These are phyloP conservation scores for Poecile montanus DNA, from an alignment of 2,797 vertebrate genomes.

Conservation along the genomic window DNA sequence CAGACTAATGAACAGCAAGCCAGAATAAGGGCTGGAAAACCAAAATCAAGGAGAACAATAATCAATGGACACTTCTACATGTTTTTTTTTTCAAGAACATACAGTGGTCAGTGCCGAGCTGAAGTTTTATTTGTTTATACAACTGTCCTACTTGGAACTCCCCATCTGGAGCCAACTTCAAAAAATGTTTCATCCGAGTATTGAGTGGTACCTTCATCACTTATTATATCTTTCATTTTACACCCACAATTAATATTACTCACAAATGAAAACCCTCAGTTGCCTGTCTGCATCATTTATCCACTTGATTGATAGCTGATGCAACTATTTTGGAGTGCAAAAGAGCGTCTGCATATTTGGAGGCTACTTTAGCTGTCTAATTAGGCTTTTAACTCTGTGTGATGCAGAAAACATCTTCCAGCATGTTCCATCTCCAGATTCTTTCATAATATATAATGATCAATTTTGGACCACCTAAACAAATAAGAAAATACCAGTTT, in stretches of 20 bases:
- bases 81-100: neutral
- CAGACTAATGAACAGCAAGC: neutral
- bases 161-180: neutral
- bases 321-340: neutral
- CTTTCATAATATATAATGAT: neutral
- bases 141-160: neutral
- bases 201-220: conserved; percentile 42
- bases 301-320: conserved; percentile 40
- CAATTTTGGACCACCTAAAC: neutral
- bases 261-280: conserved; percentile 24
- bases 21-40: neutral
- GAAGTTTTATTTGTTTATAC: neutral
- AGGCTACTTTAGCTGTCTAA: conserved; percentile 7
- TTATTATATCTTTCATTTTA: conserved; percentile 45
- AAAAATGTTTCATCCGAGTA: neutral
- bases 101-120: neutral
- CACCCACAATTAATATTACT: conserved; percentile 55
- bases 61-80: neutral
- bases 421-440: neutral
- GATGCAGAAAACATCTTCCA: neutral
- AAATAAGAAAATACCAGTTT: neutral
- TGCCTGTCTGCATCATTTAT: conserved; percentile 21
- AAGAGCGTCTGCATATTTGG: neutral
- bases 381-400: conserved; percentile 3
- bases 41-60: conserved; percentile 10